These are phyloP conservation scores for Paramormyrops kingsleyae DNA, from an alignment of 2,113 vertebrate genomes.

Conservation along the genomic window DNA sequence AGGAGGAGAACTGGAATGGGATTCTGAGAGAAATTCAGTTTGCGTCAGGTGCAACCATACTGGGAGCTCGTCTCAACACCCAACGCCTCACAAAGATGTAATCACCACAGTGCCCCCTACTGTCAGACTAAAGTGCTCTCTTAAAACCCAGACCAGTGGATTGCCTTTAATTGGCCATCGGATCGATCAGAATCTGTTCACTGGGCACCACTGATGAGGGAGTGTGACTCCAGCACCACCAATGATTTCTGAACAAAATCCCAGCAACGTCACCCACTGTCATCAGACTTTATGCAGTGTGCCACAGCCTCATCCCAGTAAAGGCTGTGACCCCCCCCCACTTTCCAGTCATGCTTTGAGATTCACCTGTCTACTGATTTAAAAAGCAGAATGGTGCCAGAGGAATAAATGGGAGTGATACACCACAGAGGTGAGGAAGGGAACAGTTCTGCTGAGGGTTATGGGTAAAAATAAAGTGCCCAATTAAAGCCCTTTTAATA, in stretches of 20 bases:
- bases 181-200: background rate
- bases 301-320: background rate
- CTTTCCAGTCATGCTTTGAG: background rate
- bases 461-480: background rate
- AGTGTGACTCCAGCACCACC: background rate
- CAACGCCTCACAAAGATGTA: slow-evolving; percentile 87
- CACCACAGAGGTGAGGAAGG: background rate
- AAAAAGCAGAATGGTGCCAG: background rate
- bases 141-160: background rate
- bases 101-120: slow-evolving; percentile 8
- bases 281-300: background rate
- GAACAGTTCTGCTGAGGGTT: background rate
- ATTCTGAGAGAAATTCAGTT: slow-evolving; percentile 84
- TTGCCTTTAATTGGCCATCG: background rate
- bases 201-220: background rate
- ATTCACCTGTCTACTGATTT: background rate
- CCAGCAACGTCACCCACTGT: background rate
- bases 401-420: background rate
- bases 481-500: background rate
- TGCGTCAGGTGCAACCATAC: slow-evolving; percentile 73
- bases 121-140: background rate
- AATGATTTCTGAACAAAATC: background rate
- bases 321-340: background rate
- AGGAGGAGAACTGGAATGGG: slow-evolving; percentile 82
- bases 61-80: slow-evolving; percentile 77